Evolutionary conservation across 2,888 invertebrate species (phyloP).

Genomic region (Caenorhabditis angaria): DNA sequence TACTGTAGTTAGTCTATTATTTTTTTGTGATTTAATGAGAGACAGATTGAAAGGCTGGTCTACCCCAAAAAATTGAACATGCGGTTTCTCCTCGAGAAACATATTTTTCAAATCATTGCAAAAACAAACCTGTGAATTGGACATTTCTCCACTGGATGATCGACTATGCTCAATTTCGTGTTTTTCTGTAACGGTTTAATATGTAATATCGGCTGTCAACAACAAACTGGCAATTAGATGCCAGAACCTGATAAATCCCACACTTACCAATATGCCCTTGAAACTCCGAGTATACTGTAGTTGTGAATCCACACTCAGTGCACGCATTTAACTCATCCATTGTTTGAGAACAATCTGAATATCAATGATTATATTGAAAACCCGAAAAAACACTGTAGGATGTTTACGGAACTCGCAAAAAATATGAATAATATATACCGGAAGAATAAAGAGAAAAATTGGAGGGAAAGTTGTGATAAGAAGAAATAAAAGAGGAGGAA

Average conservation of each 20-base stretch:
- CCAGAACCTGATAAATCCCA: background rate
- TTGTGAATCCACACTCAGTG: conserved; percentile 69
- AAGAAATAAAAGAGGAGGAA: background rate
- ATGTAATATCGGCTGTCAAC: too few species aligned
- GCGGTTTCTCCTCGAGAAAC: too few species aligned
- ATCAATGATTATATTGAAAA: background rate
- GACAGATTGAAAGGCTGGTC: too few species aligned
- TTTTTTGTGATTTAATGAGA: too few species aligned
- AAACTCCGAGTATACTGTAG: conserved; percentile 61
- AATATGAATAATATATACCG: background rate
- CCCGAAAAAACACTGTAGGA: background rate
- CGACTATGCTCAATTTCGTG: conserved; percentile 52
- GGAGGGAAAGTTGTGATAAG: background rate
- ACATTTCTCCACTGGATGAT: conserved; percentile 45
- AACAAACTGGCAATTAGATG: background rate
- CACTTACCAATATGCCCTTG: conserved; percentile 61
- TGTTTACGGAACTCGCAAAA: conserved; percentile 1
- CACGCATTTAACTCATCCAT: conserved; percentile 66
- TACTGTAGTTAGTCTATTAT: too few species aligned
- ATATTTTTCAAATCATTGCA: too few species aligned
- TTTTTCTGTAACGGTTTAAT: conserved; percentile 38
- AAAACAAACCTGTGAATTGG: conserved; percentile 53
- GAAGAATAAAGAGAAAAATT: background rate
- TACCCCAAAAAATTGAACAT: too few species aligned
- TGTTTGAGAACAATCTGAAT: conserved; percentile 7